These are phyloP conservation scores for Condylura cristata DNA, from an alignment of 2,113 vertebrate genomes.

Conservation along the genomic window DNA sequence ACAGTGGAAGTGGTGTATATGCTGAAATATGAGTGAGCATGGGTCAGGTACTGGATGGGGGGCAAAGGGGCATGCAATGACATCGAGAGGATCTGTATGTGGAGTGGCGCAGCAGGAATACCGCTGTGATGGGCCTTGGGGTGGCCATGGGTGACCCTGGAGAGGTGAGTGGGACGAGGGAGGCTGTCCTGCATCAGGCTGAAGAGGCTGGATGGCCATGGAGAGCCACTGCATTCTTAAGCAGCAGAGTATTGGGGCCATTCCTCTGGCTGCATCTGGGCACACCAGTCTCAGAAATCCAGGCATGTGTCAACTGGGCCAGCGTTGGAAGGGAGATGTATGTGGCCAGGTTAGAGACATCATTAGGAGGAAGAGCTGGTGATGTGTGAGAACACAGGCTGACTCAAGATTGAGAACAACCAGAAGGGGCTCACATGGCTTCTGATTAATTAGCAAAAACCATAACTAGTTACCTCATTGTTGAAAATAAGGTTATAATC, in stretches of 20 bases:
- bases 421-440: background rate
- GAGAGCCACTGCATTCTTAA: background rate
- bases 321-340: background rate
- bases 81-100: background rate
- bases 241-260: background rate
- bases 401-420: background rate
- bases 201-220: background rate
- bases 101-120: background rate
- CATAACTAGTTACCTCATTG: background rate
- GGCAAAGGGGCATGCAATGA: background rate
- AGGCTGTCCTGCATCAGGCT: accelerated
- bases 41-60: background rate
- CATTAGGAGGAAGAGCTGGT: background rate
- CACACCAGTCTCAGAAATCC: background rate
- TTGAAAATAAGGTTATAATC: background rate
- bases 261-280: background rate
- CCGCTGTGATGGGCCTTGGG: background rate
- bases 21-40: background rate
- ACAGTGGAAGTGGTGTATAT: background rate
- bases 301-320: background rate
- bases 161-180: background rate
- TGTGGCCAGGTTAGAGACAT: background rate
- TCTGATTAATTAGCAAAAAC: background rate
- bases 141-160: background rate
- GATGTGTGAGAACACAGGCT: background rate